phyloP scores from a whole-genome alignment of 2,113 vertebrate species.

The Peromyscus leucopus region DNA sequence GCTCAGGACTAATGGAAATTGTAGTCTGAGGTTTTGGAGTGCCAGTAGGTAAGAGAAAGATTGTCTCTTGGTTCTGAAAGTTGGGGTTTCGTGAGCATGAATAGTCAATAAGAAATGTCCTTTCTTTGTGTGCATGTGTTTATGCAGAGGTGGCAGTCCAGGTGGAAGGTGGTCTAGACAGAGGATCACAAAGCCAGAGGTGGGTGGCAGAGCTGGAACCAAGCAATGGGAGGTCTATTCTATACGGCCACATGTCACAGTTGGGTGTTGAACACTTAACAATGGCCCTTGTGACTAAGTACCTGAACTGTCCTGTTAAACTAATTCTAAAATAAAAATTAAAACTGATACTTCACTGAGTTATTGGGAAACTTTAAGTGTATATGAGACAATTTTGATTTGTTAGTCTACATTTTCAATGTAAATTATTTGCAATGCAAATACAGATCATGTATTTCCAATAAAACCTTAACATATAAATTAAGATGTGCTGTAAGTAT shows the following conservation, averaged over 20 bases:
- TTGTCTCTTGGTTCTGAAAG: neutral
- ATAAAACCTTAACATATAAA: neutral
- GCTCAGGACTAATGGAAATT: neutral
- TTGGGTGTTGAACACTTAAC: neutral
- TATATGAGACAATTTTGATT: neutral
- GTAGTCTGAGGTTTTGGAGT: neutral
- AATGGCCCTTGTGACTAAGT: neutral
- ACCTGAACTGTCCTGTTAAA: neutral
- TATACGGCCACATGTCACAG: neutral
- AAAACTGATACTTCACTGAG: neutral
- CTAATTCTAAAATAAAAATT: constrained; percentile 24
- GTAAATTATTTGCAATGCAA: neutral
- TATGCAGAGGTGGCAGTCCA: neutral
- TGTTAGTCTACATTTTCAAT: constrained; percentile 41
- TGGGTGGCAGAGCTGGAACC: no score
- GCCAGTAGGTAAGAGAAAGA: fast-evolving
- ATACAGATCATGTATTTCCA: neutral
- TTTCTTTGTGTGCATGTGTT: neutral
- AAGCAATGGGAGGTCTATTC: neutral
- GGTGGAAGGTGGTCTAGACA: neutral
- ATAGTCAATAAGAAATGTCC: neutral
- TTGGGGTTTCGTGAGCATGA: neutral
- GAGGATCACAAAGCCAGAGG: neutral
- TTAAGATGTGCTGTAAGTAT: neutral
- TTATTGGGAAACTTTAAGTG: neutral